These are phyloP conservation scores for Hipposideros armiger DNA, from an alignment of 2,113 vertebrate genomes.

Conservation along the genomic window DNA sequence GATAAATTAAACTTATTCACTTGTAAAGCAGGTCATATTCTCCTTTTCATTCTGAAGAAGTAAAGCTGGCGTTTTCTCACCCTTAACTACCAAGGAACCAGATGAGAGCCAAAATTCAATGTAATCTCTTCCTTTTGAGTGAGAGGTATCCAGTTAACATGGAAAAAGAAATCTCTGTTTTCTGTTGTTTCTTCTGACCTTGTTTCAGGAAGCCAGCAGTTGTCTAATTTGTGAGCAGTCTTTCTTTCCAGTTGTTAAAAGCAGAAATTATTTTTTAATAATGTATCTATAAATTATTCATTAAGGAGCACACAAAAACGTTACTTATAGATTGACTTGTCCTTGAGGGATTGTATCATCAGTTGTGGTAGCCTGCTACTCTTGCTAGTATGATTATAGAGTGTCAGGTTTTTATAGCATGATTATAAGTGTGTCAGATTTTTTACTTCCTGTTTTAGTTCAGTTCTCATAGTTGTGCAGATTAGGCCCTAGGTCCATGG, in stretches of 20 bases:
- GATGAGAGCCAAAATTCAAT: background rate
- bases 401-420: background rate
- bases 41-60: constrained; percentile 43
- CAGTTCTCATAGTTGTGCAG: background rate
- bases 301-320: background rate
- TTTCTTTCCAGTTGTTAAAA: constrained; percentile 42
- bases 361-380: background rate
- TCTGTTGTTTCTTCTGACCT: constrained; percentile 14
- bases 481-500: background rate
- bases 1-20: constrained; percentile 15
- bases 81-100: background rate
- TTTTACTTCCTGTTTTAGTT: constrained; percentile 28
- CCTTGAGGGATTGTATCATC: background rate
- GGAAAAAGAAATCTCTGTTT: background rate
- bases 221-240: constrained; percentile 34
- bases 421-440: background rate
- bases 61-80: constrained; percentile 26
- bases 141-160: background rate
- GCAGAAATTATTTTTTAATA: constrained; percentile 21
- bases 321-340: background rate
- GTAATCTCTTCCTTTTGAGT: background rate
- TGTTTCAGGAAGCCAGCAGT: constrained; percentile 17
- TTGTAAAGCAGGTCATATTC: background rate
- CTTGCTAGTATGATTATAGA: background rate
- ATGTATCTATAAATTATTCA: constrained; percentile 25